Evolutionary conservation across 2,797 vertebrate genomes (phyloP).

Genomic region (Schizopygopsis malacanthus): DNA sequence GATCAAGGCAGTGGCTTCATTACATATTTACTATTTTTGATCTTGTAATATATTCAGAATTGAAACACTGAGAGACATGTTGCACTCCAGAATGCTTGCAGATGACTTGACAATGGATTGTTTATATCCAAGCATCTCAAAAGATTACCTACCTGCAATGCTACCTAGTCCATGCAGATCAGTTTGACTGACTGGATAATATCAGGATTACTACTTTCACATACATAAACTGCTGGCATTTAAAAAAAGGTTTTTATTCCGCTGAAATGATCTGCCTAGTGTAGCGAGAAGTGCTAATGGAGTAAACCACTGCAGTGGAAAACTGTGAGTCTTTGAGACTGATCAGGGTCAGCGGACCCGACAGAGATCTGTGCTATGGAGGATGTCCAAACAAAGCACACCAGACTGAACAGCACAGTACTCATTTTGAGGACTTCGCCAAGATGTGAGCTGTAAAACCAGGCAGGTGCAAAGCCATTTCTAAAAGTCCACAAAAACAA

Average conservation of each 20-base stretch:
- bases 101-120: not conserved
- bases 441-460: not conserved
- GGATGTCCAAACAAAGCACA: constrained; percentile 23
- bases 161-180: constrained; percentile 1
- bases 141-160: constrained; percentile 11
- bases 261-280: constrained; percentile 16
- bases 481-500: not conserved
- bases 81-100: not conserved
- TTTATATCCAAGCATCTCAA: constrained; percentile 22
- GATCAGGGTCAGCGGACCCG: constrained; percentile 18
- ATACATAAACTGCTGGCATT: constrained; percentile 15
- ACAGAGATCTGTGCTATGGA: constrained; percentile 18
- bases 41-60: not conserved
- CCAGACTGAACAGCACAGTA: not conserved
- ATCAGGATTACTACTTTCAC: constrained; percentile 18
- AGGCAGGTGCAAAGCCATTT: constrained; percentile 2
- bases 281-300: constrained; percentile 24
- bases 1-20: not conserved
- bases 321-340: constrained; percentile 41
- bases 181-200: constrained; percentile 23
- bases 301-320: constrained; percentile 37
- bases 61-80: not conserved
- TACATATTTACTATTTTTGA: not conserved
- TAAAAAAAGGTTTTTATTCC: constrained; percentile 20
- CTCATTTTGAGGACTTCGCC: not conserved